phyloP scores from a whole-genome alignment of 2,113 vertebrate genomes.

The Loxodonta africana region DNA sequence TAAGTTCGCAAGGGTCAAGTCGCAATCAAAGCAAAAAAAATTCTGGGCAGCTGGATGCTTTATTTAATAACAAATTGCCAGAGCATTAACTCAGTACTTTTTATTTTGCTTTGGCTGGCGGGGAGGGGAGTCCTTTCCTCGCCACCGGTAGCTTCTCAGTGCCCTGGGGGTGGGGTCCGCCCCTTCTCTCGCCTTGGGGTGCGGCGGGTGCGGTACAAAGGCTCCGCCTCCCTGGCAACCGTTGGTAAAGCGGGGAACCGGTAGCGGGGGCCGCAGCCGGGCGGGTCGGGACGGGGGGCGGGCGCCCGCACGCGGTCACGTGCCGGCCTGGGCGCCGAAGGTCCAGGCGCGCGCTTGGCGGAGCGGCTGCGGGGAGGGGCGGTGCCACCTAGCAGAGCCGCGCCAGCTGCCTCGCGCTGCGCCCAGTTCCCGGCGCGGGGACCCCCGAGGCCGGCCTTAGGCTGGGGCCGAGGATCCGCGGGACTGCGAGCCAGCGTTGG shows the following conservation, averaged over 20 bases:
- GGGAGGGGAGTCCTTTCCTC: accelerated
- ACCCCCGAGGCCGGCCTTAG: accelerated
- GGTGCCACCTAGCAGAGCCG: not conserved
- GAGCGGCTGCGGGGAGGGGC: not conserved
- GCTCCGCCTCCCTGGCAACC: accelerated
- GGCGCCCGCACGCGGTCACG: not conserved
- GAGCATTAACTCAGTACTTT: not conserved
- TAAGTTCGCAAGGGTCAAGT: not conserved
- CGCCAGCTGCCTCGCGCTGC: accelerated
- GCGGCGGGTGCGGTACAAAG: no score
- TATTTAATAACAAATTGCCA: not conserved
- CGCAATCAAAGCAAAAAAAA: not conserved
- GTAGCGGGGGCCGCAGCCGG: accelerated
- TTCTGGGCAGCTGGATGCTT: not conserved
- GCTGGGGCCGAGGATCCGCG: not conserved
- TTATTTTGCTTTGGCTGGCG: not conserved
- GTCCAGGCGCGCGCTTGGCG: not conserved
- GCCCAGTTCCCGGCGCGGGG: accelerated
- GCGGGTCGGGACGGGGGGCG: accelerated
- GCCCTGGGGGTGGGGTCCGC: accelerated
- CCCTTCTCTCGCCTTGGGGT: accelerated
- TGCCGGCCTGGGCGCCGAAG: not conserved
- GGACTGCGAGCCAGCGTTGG: not conserved
- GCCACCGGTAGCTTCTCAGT: accelerated
- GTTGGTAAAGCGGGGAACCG: not conserved